Base-by-base conservation (phyloP, 2,113 vertebrate genomes). In the Craseonycteris thonglongyai region DNA sequence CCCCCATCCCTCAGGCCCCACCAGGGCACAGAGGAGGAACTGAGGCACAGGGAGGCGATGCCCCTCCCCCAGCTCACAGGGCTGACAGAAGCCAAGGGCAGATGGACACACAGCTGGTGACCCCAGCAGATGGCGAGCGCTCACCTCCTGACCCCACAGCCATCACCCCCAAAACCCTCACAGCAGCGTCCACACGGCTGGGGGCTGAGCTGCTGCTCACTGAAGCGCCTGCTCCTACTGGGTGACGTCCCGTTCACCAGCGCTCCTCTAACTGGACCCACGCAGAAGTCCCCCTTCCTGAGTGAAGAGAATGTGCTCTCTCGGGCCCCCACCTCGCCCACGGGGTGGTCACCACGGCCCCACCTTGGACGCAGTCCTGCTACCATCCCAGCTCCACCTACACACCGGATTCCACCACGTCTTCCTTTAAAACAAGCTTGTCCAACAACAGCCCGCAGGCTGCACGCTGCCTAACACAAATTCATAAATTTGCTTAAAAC, bases 201-300 rank as follows among this genome's bases (percentile, higher is more conserved):
- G 40, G n/a, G 22, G 7, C 13, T n/a, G n/a, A n/a, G n/a, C n/a
- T n/a, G n/a, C n/a, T n/a, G n/a, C n/a, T n/a, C n/a, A n/a, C n/a
- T n/a, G n/a, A n/a, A 59, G 49, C 49, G 18, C 49, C 24, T 30
- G 26, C 49, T 11, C 14, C 19, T 45, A 3, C 14, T 7, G 22
- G 26, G 7, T 2, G 28, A 59, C 11, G 4, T 2, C 47, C 5
- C 0, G 7, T 1, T 45, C n/a, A 26, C 40, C 19, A 5, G 13
- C 6, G 1, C 11, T 11, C 42, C 59, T 58, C 49, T 19, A 14
- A 54, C 13, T 2, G 13, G 38, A 61, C 61, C 47, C 9, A 8
- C 71, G 4, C 14, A 28, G 61, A 22, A 8, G 0, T 30, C 40
- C 47, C 30, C 6, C 6, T 47, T n/a, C 5, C 28, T 16, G 14